A percentile compares a stretch with the other conserved stretches of the same genome.
Conservation (phyloP, 1,140 invertebrate species). For the Zophobas atratus region DNA sequence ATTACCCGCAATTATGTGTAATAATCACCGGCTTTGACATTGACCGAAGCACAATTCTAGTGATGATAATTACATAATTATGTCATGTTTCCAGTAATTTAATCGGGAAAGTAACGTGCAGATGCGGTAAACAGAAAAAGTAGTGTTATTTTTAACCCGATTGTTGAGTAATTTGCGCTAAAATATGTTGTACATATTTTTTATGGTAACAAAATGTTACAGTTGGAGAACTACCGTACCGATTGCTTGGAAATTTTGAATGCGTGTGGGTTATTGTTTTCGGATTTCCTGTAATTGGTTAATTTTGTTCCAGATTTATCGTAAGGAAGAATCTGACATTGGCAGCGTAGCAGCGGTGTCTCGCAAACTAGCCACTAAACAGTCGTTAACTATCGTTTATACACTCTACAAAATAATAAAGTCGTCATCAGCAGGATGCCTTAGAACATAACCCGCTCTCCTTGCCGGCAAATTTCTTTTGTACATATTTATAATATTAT, state of each 20-base stretch:
- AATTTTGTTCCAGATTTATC: constrained; percentile 66
- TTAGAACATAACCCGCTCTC: constrained; percentile 48
- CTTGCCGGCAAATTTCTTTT: constrained; percentile 44
- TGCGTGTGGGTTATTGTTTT: constrained; percentile 20
- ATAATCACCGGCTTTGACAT: constrained; percentile 36
- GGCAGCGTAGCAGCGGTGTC: constrained; percentile 50
- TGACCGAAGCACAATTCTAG: neutral
- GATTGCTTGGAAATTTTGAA: neutral
- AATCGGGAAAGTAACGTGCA: too few species aligned
- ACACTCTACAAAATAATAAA: constrained; percentile 41
- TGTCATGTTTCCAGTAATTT: neutral
- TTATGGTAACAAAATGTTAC: too few species aligned
- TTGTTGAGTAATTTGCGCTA: too few species aligned
- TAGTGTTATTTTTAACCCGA: too few species aligned
- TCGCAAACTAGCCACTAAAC: constrained; percentile 41
- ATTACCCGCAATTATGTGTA: neutral
- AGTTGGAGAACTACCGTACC: neutral
- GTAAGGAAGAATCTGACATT: constrained; percentile 57
- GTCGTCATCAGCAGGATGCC: constrained; percentile 47
- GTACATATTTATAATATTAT: constrained; percentile 40
- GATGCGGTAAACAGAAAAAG: too few species aligned
- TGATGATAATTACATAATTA: neutral
- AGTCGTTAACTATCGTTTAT: constrained; percentile 46
- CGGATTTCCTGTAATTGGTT: neutral
- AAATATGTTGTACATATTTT: too few species aligned